phyloP scores from a whole-genome alignment of 2,113 vertebrate species.

The Bubo bubo region DNA sequence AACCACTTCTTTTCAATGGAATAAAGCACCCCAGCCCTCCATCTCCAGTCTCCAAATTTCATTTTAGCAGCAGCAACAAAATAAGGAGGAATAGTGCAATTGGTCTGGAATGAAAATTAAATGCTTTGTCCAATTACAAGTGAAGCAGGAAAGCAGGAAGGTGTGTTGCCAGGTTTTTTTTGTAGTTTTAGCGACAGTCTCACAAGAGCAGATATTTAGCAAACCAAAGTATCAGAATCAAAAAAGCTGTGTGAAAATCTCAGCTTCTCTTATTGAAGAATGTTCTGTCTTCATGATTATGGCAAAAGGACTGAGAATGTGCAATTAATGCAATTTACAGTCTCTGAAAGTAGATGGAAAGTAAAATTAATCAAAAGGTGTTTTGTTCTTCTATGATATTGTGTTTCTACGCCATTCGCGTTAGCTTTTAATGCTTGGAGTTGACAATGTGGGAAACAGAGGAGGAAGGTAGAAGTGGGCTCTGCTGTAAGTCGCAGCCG shows the following conservation, averaged over 20 bases:
- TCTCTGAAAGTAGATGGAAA: not conserved
- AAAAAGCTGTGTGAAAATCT: conserved; percentile 12
- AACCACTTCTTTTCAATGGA: not conserved
- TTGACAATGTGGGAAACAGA: conserved; percentile 7
- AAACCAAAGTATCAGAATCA: not conserved
- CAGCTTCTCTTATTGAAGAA: not conserved
- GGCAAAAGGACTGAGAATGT: not conserved
- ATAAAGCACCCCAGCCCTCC: not conserved
- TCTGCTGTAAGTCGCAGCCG: not conserved
- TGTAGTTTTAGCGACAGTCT: not conserved
- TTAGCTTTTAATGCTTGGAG: not conserved
- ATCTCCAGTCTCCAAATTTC: not conserved
- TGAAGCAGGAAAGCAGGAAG: conserved; percentile 33
- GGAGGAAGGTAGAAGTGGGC: conserved; percentile 41
- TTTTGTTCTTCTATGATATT: conserved; percentile 28
- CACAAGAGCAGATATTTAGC: not conserved
- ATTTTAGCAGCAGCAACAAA: not conserved
- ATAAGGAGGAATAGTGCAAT: not conserved
- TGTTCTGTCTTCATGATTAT: not conserved
- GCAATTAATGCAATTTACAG: not conserved
- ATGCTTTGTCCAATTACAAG: conserved; percentile 7
- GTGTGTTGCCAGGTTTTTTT: not conserved
- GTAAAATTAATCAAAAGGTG: conserved; percentile 3
- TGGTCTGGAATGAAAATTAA: conserved; percentile 18
- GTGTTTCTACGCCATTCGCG: conserved; percentile 1